These are phyloP conservation scores for Coptodon bakossiorum DNA, from an alignment of 2,113 vertebrate genomes.

Conservation along the genomic window DNA sequence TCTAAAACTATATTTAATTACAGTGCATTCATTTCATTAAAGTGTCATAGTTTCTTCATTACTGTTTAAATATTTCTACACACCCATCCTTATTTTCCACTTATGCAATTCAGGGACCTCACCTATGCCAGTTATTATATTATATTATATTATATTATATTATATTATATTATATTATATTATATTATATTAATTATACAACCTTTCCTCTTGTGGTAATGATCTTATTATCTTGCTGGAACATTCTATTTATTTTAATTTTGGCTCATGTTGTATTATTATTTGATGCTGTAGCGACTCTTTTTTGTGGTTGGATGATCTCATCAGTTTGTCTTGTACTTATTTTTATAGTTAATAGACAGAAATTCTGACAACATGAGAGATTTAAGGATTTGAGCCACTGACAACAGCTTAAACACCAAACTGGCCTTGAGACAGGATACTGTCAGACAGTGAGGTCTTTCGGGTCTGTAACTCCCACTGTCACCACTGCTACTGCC, in stretches of 20 bases:
- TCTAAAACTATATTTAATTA: not conserved
- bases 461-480: not conserved
- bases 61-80: not conserved
- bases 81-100: not conserved
- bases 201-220: not conserved
- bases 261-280: not conserved
- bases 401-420: not conserved
- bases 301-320: not conserved
- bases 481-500: not conserved
- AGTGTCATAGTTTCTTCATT: not conserved
- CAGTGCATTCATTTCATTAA: not conserved
- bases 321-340: not conserved
- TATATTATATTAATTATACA: not conserved
- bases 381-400: not conserved
- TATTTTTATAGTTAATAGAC: not conserved
- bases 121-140: not conserved
- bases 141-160: not conserved
- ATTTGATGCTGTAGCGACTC: not conserved
- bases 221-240: not conserved
- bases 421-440: not conserved
- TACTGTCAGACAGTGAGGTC: not conserved
- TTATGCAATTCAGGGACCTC: not conserved
- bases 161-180: not conserved
- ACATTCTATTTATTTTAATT: not conserved
- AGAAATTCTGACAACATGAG: not conserved